phyloP scores from a whole-genome alignment of 1,140 invertebrate species.

The Ectropis grisescens region DNA sequence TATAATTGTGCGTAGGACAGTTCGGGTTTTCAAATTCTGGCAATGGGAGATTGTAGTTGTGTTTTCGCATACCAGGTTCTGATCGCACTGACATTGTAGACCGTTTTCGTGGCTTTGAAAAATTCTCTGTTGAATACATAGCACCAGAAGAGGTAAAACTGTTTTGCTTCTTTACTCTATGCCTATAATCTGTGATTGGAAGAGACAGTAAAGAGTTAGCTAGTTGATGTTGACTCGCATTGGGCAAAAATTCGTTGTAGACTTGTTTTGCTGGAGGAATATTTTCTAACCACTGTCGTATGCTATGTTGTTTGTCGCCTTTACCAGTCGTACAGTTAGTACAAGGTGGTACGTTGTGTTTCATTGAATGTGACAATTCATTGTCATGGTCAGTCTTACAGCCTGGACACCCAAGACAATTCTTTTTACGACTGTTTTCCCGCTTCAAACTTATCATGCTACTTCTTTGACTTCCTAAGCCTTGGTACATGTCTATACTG shows the following conservation, averaged over 20 bases:
- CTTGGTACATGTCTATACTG: conserved; percentile 53
- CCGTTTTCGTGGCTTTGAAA: conserved; percentile 26
- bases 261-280: conserved; percentile 71
- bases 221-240: conserved; percentile 30
- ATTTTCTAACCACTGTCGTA: conserved; percentile 84
- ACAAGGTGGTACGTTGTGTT: conserved; percentile 60
- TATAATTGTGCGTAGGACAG: conserved; percentile 13
- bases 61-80: conserved; percentile 48
- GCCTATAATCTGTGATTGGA: conserved; percentile 24
- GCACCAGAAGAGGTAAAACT: conserved; percentile 32
- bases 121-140: conserved; percentile 23
- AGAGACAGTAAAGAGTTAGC: conserved; percentile 43
- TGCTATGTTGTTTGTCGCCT: conserved; percentile 79
- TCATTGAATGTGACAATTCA: conserved; percentile 44
- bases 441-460: conserved; percentile 71
- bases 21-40: conserved; percentile 37
- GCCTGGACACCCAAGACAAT: conserved; percentile 77
- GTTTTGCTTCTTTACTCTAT: conserved; percentile 38
- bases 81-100: conserved; percentile 53
- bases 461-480: conserved; percentile 65
- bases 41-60: conserved; percentile 57
- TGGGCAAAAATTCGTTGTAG: conserved; percentile 25
- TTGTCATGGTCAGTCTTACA: conserved; percentile 65
- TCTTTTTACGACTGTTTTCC: conserved; percentile 69
- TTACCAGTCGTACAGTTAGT: conserved; percentile 59